phyloP scores from a whole-genome alignment of 2,113 vertebrate genomes.

The Galeopterus variegatus region DNA sequence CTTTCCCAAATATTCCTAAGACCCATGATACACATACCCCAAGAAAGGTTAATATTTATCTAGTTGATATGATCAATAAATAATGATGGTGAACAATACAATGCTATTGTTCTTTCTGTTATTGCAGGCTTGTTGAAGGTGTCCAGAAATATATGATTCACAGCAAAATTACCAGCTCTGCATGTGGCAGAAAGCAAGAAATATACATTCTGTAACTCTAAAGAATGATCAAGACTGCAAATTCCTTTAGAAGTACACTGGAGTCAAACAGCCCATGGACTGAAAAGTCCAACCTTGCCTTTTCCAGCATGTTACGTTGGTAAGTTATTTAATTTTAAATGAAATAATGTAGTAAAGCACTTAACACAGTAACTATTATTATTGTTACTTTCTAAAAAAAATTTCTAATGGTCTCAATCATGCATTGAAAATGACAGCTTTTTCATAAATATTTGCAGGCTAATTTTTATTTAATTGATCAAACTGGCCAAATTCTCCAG shows the following conservation, averaged over 20 bases:
- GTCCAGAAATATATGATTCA: not conserved
- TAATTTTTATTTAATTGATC: conserved; percentile 14
- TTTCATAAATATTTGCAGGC: conserved; percentile 7
- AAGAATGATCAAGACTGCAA: not conserved
- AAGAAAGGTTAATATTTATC: not conserved
- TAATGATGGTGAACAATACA: not conserved
- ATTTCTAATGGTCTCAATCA: not conserved
- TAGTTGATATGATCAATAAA: not conserved
- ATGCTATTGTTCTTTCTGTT: not conserved
- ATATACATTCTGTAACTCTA: not conserved
- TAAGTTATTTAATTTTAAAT: conserved; percentile 16
- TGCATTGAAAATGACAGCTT: not conserved
- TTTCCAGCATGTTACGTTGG: not conserved
- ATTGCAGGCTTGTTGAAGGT: not conserved
- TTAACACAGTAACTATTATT: not conserved
- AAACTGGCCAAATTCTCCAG: not conserved
- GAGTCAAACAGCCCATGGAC: not conserved
- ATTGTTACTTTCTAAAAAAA: not conserved
- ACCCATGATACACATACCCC: not conserved
- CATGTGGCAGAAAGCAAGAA: not conserved
- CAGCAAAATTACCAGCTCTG: not conserved
- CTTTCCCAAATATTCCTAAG: not conserved
- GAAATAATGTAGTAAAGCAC: not conserved
- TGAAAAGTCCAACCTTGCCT: not conserved
- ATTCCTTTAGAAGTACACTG: not conserved